These are phyloP conservation scores for Leptinotarsa texana DNA, from an alignment of 1,140 invertebrate genomes.

Conservation along the genomic window DNA sequence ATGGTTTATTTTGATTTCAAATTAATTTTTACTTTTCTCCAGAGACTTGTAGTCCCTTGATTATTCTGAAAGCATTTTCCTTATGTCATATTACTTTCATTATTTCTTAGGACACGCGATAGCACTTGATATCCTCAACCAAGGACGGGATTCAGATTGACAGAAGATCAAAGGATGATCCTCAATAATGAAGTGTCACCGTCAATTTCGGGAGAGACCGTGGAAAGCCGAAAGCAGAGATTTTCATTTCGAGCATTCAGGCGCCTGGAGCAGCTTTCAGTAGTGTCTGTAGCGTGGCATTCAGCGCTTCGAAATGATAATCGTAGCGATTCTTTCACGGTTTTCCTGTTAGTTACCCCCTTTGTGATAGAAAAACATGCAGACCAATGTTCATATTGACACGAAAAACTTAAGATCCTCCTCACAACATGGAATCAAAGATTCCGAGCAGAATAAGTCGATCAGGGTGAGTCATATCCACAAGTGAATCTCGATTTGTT, in stretches of 20 bases:
- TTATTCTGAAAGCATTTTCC: too few species aligned
- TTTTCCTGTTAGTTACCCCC: conserved; percentile 32
- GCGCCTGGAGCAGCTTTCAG: conserved; percentile 10
- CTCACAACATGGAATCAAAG: conserved; percentile 59
- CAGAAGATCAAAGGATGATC: neutral
- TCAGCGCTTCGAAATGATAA: conserved; percentile 19
- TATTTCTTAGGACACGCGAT: too few species aligned
- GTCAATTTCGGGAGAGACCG: conserved; percentile 32
- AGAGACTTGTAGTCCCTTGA: too few species aligned
- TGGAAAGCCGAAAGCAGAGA: conserved; percentile 23
- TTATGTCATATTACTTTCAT: too few species aligned
- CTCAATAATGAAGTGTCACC: conserved; percentile 27
- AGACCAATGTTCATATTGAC: conserved; percentile 70
- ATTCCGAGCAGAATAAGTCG: conserved; percentile 55
- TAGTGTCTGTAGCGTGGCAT: conserved; percentile 14
- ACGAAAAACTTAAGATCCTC: conserved; percentile 63
- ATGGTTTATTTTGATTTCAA: too few species aligned
- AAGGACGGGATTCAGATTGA: too few species aligned
- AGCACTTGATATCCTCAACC: too few species aligned
- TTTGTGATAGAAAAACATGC: conserved; percentile 56
- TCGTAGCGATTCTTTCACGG: neutral
- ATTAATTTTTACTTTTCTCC: too few species aligned
- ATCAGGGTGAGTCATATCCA: conserved; percentile 56
- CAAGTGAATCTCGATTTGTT: conserved; percentile 6
- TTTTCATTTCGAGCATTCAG: conserved; percentile 19